A percentile compares a stretch with the other conserved stretches of the same genome.
Evolutionary conservation across 1,140 invertebrate genomes (phyloP).

Genomic region (Vanessa atalanta): DNA sequence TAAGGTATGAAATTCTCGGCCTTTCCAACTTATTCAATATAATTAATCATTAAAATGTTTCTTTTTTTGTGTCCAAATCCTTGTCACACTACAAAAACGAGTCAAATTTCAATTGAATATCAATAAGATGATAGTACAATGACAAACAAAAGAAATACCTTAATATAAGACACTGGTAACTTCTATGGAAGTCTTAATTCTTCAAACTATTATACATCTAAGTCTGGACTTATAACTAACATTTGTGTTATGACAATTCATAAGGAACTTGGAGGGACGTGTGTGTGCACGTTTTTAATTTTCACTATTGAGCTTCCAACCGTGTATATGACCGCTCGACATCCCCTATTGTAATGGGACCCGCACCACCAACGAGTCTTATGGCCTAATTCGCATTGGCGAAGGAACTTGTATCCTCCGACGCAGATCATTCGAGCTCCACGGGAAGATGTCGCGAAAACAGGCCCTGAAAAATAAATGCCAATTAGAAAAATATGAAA

Average conservation of each 20-base stretch:
- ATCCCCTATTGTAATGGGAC: conserved; percentile 55
- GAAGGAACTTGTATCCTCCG: conserved; percentile 47
- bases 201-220: no score
- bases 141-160: no score
- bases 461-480: conserved; percentile 42
- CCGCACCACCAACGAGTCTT: conserved; percentile 64
- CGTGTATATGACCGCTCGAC: conserved; percentile 56
- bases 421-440: conserved; percentile 46
- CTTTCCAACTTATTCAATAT: no score
- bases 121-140: no score
- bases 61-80: no score
- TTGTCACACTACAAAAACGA: no score
- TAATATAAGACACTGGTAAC: no score
- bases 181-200: no score
- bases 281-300: conserved; percentile 52
- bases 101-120: no score
- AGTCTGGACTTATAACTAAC: no score
- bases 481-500: background rate
- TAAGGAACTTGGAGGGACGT: conserved; percentile 40
- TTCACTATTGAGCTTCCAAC: conserved; percentile 48
- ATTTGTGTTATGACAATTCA: background rate
- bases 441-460: conserved; percentile 44
- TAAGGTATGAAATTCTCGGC: no score
- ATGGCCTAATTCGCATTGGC: conserved; percentile 41
- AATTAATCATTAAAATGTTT: no score